Evolutionary conservation across 2,888 invertebrate species (phyloP).

Genomic region (Dicyrtoma fusca): DNA sequence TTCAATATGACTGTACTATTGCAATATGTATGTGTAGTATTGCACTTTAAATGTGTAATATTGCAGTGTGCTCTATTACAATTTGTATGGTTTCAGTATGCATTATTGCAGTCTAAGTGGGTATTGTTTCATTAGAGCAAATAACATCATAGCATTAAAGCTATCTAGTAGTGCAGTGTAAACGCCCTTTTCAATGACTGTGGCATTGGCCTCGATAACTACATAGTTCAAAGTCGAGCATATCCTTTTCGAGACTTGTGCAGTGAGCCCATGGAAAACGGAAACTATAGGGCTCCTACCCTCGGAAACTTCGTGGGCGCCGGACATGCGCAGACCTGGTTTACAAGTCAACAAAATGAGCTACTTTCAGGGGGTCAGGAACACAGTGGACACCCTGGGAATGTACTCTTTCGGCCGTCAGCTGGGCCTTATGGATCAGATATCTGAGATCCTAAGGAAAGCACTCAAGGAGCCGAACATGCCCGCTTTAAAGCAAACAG

Average conservation of each 20-base stretch:
- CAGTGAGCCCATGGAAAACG: neutral
- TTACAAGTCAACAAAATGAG: neutral
- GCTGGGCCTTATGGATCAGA: neutral
- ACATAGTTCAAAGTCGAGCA: neutral
- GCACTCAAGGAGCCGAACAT: neutral
- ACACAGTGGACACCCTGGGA: no score
- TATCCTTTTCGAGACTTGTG: neutral
- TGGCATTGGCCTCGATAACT: constrained; percentile 3
- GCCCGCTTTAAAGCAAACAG: neutral
- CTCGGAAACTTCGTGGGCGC: no score
- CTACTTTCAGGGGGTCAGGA: no score
- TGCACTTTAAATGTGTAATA: no score
- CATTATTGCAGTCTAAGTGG: no score
- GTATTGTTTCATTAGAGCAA: no score
- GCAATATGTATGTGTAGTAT: no score
- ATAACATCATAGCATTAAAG: no score
- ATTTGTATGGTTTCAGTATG: no score
- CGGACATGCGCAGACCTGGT: neutral
- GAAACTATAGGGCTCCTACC: neutral
- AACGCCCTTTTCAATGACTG: constrained; percentile 22
- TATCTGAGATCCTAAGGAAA: neutral
- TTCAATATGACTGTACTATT: no score
- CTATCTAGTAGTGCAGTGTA: no score
- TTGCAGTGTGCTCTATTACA: no score
- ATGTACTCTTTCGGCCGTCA: neutral